Evolutionary conservation across 2,888 invertebrate species (phyloP), one percentile per base, ranked within the genome.

Genomic region (Bugula neritina): DNA sequence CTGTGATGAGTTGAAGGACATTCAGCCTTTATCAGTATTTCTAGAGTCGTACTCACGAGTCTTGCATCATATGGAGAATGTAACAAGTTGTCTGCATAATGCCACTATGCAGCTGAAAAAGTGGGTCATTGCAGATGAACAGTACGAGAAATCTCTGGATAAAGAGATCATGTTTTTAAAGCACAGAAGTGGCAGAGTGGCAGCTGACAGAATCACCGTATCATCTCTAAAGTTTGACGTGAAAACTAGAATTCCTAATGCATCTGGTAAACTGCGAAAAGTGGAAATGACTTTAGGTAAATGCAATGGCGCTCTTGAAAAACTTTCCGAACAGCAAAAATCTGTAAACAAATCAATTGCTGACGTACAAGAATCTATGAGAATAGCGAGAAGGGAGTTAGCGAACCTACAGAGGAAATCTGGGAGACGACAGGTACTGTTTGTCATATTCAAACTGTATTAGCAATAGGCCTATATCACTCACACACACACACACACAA

Each of bases 1-100:
- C 34, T 23, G 63, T n/a, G 63, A 63, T 34, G 63, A 63, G 31
- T 31, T 63, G 31, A 25, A n/a, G 27, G 63, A 63, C 31, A 63
- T 63, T 31, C 63, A 63, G 27, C 63, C 63, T 23, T 13, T 63
- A 3, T 27, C 31, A 27, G 63, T 63, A 10, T 63, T 31, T 27
- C n/a, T 63, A n/a, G 63, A 63, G 31, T 63, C 63, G 31, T 63
- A 63, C 31, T 63, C 63, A 25, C 63, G 63, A 31, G 63, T 63
- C n/a, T 34, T 63, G 10, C 63, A 63, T 63, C 63, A 63, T 63
- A 63, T 63, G 21, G 63, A 63, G n/a, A 63, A 63, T 63, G 63
- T 63, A 27, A 31, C 27, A 1, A 31, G 25, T 29, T 63, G 25
- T 5, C 27, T 63, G 31, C 63, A 63, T 13, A 63, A 29, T 21